Evolutionary conservation across 2,888 invertebrate species (phyloP), one percentile per base, ranked within the genome.

Genomic region (Iphiclides podalirius): DNA sequence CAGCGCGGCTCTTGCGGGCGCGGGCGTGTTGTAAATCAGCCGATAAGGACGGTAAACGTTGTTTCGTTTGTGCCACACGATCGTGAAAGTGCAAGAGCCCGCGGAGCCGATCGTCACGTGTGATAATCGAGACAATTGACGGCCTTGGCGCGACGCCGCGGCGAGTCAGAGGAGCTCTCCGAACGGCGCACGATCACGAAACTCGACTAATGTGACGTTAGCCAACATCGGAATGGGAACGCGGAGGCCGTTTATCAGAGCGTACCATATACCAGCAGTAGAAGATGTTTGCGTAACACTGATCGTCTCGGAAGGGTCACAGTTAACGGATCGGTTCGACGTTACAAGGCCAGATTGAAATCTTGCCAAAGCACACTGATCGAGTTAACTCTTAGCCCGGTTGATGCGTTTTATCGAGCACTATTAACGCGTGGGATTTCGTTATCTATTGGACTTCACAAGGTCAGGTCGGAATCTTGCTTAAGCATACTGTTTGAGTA

Each of bases 101-200:
- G 20, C 20, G 4, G 20, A 6, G 6, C 45, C 59, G 65, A 70
- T 64, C 61, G 61, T 73, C 69, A 71, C 72, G 73, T 74, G 63
- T 66, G 75, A 76, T 79, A 72, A 63, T 66, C 63, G 57, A 76
- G 64, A 78, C 76, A 76, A 77, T 49, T 75, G 65, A 58, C 66
- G 73, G 70, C 79, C 79, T 76, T 75, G 72, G 61, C 57, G 59
- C 56, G 53, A 52, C 46, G 51, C 59, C n/a, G 65, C 64, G 67
- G 67, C 65, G 71, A 67, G 64, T 44, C 13, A 54, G 48, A 69
- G 68, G 68, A 73, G 20, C 58, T 61, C 13, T 48, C 42, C 36
- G 49, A 52, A 53, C 61, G 59, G 60, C 69, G 61, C 60, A 63
- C 64, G 62, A 67, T 63, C 61, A 64, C 57, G 60, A 61, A 59